Conservation (phyloP, 2,797 vertebrate genomes). For the Chiroxiphia lanceolata region DNA sequence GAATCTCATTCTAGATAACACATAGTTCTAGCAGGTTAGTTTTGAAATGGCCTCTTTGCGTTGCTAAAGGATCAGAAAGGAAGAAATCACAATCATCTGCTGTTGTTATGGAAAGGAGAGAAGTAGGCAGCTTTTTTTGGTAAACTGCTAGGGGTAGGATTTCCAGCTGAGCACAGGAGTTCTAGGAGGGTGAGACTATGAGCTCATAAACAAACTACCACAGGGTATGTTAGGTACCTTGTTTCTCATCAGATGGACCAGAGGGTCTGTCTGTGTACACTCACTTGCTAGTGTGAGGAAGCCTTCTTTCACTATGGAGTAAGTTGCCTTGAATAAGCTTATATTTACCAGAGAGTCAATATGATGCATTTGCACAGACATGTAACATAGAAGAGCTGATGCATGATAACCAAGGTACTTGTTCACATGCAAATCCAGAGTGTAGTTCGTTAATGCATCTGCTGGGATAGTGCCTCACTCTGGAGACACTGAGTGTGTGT, state of each 20-base stretch:
- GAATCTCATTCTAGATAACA: not conserved
- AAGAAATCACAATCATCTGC: not conserved
- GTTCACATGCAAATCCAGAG: not conserved
- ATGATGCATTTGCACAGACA: not conserved
- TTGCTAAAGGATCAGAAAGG: not conserved
- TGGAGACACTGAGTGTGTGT: rapidly evolving
- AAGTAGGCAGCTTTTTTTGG: not conserved
- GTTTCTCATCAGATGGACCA: not conserved
- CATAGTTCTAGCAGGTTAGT: not conserved
- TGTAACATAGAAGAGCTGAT: not conserved
- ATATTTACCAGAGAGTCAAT: not conserved
- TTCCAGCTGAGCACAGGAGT: not conserved
- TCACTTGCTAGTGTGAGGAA: not conserved
- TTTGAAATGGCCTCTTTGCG: not conserved
- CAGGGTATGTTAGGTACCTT: not conserved
- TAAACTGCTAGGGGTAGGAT: not conserved
- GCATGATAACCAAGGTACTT: not conserved
- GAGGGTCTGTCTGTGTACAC: not conserved
- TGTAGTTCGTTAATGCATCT: not conserved
- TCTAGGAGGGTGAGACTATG: not conserved
- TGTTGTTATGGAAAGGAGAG: not conserved
- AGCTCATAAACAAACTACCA: not conserved
- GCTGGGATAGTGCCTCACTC: not conserved
- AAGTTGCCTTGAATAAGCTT: not conserved
- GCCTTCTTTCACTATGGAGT: not conserved